Percentiles rank a stretch among this genome's conserved stretches.
Conservation (phyloP, 2,888 invertebrate species). For the Malthinus seriepunctatus region DNA sequence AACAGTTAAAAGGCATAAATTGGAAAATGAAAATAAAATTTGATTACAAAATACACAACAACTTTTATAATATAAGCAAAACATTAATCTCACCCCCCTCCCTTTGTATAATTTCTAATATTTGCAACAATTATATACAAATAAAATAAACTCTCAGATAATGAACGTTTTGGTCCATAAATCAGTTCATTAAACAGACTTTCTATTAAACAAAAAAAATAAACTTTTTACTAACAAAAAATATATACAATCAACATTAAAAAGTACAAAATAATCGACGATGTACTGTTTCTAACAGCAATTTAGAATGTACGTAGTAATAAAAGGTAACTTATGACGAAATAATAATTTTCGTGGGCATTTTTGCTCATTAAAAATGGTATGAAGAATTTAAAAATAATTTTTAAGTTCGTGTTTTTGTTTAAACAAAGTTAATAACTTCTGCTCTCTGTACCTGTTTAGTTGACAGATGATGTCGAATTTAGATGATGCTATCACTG, state of each 20-base stretch:
- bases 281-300: slow-evolving; percentile 25
- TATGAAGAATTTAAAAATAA: not conserved
- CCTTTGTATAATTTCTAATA: not conserved
- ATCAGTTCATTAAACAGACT: not conserved
- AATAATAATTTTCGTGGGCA: not conserved
- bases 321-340: slow-evolving; percentile 11
- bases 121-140: slow-evolving; percentile 18
- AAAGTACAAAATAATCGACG: slow-evolving; percentile 13
- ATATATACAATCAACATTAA: slow-evolving; percentile 10
- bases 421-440: slow-evolving; percentile 24
- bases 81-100: slow-evolving; percentile 12
- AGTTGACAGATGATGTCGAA: slow-evolving; percentile 18
- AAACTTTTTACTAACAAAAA: slow-evolving; percentile 17
- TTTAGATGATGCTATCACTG: slow-evolving; percentile 58
- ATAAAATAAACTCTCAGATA: not conserved
- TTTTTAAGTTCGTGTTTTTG: no score
- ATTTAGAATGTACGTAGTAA: slow-evolving; percentile 23
- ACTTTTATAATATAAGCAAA: slow-evolving; percentile 14
- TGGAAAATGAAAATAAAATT: not conserved
- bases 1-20: slow-evolving; percentile 3
- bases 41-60: slow-evolving; percentile 13
- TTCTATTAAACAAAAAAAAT: slow-evolving; percentile 15
- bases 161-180: no score
- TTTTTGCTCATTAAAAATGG: not conserved
- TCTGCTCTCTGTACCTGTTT: slow-evolving; percentile 41